These are phyloP conservation scores for Lasioglossum zephyrum DNA, from an alignment of 2,888 invertebrate species.

Conservation along the genomic window DNA sequence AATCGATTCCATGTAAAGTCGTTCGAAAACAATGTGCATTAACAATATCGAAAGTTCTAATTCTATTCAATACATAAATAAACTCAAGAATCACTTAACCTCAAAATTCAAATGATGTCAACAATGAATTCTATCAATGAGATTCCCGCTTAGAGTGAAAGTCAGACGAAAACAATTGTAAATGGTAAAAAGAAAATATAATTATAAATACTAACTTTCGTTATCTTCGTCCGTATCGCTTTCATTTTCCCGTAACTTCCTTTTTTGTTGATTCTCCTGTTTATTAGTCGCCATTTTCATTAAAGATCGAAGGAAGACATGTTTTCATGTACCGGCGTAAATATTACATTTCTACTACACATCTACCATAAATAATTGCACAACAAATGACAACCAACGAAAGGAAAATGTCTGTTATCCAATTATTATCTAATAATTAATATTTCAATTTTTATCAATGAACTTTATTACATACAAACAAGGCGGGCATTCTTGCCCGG, in stretches of 20 bases:
- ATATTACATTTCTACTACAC: slow-evolving; percentile 14
- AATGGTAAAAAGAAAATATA: neutral
- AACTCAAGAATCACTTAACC: slow-evolving; percentile 51
- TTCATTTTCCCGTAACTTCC: slow-evolving; percentile 68
- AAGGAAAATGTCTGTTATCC: neutral
- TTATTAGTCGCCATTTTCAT: slow-evolving; percentile 63
- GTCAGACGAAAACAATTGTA: slow-evolving; percentile 7
- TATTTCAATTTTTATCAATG: neutral
- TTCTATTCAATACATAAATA: neutral
- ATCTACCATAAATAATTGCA: neutral
- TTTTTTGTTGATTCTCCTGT: slow-evolving; percentile 63
- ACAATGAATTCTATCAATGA: slow-evolving; percentile 30
- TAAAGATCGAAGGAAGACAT: neutral
- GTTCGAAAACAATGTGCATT: neutral
- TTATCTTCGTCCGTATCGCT: slow-evolving; percentile 74
- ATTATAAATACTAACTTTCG: slow-evolving; percentile 67
- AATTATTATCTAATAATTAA: neutral
- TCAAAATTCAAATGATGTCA: slow-evolving; percentile 35
- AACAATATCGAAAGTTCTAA: neutral
- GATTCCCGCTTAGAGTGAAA: neutral
- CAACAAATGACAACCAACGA: neutral
- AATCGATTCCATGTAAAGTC: neutral
- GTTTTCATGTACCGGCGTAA: neutral
- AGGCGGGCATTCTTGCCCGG: too few relatives aligned
- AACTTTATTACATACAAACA: too few relatives aligned